phyloP scores from a whole-genome alignment of 2,888 invertebrate species.

The Adineta ricciae region DNA sequence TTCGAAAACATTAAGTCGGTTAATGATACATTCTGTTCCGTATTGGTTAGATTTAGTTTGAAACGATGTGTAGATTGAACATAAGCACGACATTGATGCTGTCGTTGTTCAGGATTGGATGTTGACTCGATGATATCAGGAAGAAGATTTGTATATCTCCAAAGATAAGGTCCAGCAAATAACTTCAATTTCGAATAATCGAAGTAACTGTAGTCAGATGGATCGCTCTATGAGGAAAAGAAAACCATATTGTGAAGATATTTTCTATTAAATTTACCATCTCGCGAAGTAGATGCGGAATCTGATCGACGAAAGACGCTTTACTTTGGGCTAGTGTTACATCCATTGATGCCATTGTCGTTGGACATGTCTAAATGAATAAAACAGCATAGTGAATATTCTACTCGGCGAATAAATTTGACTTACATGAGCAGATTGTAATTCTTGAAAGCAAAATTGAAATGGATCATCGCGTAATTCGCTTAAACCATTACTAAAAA shows the following conservation, averaged over 20 bases:
- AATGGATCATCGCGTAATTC: not conserved
- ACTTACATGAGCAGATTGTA: not conserved
- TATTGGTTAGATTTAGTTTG: not conserved
- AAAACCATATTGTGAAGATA: not conserved
- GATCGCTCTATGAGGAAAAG: not conserved
- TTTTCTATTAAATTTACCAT: not conserved
- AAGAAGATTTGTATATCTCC: not conserved
- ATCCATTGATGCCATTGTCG: not conserved
- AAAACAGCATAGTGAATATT: not conserved
- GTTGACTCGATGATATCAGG: not conserved
- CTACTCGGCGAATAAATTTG: not conserved
- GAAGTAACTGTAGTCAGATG: not conserved
- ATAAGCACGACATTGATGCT: not conserved
- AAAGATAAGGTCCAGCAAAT: slow-evolving; percentile 6
- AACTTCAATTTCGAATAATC: not conserved
- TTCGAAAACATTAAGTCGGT: not conserved
- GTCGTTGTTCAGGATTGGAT: not conserved
- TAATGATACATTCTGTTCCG: not conserved
- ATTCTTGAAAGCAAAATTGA: not conserved
- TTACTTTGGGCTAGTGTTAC: not conserved
- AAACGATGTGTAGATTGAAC: not conserved
- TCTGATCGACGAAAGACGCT: not conserved
- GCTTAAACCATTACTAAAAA: not conserved
- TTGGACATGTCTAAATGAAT: not conserved
- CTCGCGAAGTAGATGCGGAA: not conserved